phyloP scores from a whole-genome alignment of 2,113 vertebrate genomes.

The Bostrychus sinensis region DNA sequence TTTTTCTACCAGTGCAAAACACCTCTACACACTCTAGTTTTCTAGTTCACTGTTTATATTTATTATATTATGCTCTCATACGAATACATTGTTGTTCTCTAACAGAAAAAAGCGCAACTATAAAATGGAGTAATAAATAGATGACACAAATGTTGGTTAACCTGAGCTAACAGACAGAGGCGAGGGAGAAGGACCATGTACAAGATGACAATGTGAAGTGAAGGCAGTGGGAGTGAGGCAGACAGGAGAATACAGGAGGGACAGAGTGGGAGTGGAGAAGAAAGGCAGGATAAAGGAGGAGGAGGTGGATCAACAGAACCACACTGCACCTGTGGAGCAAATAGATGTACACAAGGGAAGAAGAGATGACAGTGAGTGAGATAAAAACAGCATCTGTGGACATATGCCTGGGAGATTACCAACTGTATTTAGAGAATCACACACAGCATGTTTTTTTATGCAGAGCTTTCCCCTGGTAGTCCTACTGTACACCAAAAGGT shows the following conservation, averaged over 20 bases:
- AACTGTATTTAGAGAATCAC: slow-evolving; percentile 3
- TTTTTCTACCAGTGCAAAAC: no score
- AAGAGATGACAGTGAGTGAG: slow-evolving; percentile 7
- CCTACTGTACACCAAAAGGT: not conserved
- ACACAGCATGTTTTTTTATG: not conserved
- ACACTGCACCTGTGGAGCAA: slow-evolving; percentile 4
- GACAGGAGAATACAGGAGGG: slow-evolving; percentile 14
- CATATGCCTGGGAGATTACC: not conserved
- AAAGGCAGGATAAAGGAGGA: slow-evolving; percentile 39
- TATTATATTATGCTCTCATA: no score
- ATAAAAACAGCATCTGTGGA: not conserved
- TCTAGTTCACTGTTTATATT: no score
- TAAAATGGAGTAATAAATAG: not conserved
- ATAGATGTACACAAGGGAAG: not conserved
- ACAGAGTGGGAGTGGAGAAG: slow-evolving; percentile 39
- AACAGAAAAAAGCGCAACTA: not conserved
- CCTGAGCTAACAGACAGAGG: slow-evolving; percentile 16
- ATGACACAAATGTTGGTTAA: slow-evolving; percentile 8
- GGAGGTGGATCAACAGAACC: slow-evolving; percentile 22
- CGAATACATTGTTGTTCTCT: no score
- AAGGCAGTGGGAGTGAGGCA: slow-evolving; percentile 26
- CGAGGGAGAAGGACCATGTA: slow-evolving; percentile 3
- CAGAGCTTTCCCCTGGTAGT: not conserved
- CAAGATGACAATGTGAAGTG: slow-evolving; percentile 9
- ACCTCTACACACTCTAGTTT: no score